phyloP scores from a whole-genome alignment of 2,888 invertebrate genomes.

The Caenorhabditis sp. region DNA sequence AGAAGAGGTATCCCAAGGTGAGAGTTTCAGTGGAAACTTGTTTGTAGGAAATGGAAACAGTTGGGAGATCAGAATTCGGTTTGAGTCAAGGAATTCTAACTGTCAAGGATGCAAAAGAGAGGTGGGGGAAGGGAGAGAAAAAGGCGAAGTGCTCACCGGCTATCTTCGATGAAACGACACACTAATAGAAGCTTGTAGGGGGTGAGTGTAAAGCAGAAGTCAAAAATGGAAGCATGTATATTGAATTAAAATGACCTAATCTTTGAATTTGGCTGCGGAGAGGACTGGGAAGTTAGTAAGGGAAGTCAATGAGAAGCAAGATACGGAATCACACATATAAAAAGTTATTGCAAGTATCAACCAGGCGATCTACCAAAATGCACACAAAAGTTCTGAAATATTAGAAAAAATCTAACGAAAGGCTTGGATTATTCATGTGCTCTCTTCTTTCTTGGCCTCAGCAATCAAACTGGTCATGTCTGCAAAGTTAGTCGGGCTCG shows the following conservation, averaged over 20 bases:
- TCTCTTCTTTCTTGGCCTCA: slow-evolving; percentile 38
- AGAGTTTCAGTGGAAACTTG: background rate
- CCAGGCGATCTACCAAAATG: slow-evolving; percentile 41
- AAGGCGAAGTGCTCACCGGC: slow-evolving; percentile 52
- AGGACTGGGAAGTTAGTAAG: background rate
- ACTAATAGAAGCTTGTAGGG: slow-evolving; percentile 25
- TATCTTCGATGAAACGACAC: slow-evolving; percentile 47
- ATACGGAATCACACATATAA: slow-evolving; percentile 46
- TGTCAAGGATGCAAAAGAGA: slow-evolving; percentile 31
- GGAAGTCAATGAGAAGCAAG: background rate
- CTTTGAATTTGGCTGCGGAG: slow-evolving; percentile 29
- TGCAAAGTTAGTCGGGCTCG: slow-evolving; percentile 52
- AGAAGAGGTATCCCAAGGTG: background rate
- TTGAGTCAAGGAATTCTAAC: slow-evolving; percentile 54
- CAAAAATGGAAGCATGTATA: background rate
- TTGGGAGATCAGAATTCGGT: slow-evolving; percentile 47
- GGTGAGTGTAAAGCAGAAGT: background rate
- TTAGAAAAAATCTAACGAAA: background rate
- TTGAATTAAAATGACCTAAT: slow-evolving; percentile 23
- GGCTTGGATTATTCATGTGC: slow-evolving; percentile 10
- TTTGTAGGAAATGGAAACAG: too few relatives aligned
- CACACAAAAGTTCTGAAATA: too few relatives aligned
- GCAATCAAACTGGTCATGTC: slow-evolving; percentile 50
- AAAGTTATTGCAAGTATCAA: slow-evolving; percentile 44
- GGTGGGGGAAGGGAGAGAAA: background rate